Percentiles rank a stretch among this genome's conserved stretches.
These are phyloP conservation scores for Epicampocera succincta DNA, from an alignment of 2,888 invertebrate species.

Conservation along the genomic window DNA sequence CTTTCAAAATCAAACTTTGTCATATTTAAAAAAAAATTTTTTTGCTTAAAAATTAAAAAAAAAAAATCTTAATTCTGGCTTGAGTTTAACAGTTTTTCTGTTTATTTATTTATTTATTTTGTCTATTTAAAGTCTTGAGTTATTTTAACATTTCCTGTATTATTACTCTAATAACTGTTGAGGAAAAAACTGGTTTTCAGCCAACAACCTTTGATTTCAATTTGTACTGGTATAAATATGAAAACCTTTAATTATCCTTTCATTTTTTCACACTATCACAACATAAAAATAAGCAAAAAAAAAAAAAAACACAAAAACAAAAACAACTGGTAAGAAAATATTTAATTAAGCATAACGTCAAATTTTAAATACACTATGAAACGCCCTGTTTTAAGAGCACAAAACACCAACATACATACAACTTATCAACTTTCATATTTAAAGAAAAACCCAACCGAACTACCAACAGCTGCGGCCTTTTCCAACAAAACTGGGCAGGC, in stretches of 20 bases:
- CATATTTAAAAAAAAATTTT: too few species aligned
- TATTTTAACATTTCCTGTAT: constrained; percentile 20
- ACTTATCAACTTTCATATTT: constrained; percentile 62
- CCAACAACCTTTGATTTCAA: constrained; percentile 39
- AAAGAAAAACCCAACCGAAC: constrained; percentile 16
- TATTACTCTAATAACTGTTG: constrained; percentile 18
- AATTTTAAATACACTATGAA: constrained; percentile 51
- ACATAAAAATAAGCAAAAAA: constrained; percentile 23
- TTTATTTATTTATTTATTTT: too few species aligned
- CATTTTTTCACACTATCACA: constrained; percentile 67
- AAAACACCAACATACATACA: constrained; percentile 13
- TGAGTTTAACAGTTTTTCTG: too few species aligned
- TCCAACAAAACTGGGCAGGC: constrained; percentile 27
- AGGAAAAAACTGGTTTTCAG: constrained; percentile 17
- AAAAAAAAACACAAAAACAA: too few species aligned
- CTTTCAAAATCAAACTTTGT: too few species aligned
- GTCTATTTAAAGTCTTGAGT: neutral
- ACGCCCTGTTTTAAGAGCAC: constrained; percentile 56
- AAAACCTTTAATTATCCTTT: constrained; percentile 70
- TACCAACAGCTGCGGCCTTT: constrained; percentile 49
- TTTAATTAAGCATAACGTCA: constrained; percentile 69
- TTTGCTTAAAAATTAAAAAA: too few species aligned
- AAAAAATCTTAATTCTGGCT: too few species aligned
- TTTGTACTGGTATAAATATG: constrained; percentile 23
- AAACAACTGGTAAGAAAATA: constrained; percentile 41